A percentile compares a stretch with the other conserved stretches of the same genome.
phyloP scores from a whole-genome alignment of 2,888 invertebrate genomes.

The Lithophane ornitopus region DNA sequence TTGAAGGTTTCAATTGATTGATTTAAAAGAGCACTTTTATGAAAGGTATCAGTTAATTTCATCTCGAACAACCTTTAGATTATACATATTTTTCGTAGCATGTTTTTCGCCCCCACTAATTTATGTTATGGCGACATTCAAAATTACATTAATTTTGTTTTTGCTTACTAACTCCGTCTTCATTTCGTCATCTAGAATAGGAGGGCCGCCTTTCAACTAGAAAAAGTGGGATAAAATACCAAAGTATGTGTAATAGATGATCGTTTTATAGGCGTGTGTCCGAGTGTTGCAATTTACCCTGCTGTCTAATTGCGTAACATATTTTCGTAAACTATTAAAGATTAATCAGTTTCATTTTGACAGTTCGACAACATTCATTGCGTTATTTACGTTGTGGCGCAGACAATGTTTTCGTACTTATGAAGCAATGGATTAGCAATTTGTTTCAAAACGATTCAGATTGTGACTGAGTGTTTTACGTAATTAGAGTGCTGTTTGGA shows the following conservation, averaged over 20 bases:
- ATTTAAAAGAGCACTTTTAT: conserved; percentile 35
- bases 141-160: conserved; percentile 62
- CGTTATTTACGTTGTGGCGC: too few relatives aligned
- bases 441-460: too few relatives aligned
- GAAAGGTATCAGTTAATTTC: conserved; percentile 32
- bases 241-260: background rate
- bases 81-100: conserved; percentile 18
- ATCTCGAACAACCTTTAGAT: conserved; percentile 32
- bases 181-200: conserved; percentile 53
- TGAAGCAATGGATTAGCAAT: too few relatives aligned
- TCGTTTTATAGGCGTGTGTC: background rate
- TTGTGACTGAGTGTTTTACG: too few relatives aligned
- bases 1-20: conserved; percentile 39
- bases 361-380: too few relatives aligned
- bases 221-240: conserved; percentile 23
- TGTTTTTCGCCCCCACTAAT: conserved; percentile 35
- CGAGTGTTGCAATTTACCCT: background rate
- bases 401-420: too few relatives aligned
- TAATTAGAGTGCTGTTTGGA: too few relatives aligned
- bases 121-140: conserved; percentile 45
- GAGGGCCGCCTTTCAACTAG: background rate
- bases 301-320: background rate
- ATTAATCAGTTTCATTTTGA: too few relatives aligned
- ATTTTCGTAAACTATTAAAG: too few relatives aligned
- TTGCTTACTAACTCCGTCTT: conserved; percentile 42